Evolutionary conservation across 2,797 vertebrate genomes (phyloP).

Genomic region (Erpetoichthys calabaricus): DNA sequence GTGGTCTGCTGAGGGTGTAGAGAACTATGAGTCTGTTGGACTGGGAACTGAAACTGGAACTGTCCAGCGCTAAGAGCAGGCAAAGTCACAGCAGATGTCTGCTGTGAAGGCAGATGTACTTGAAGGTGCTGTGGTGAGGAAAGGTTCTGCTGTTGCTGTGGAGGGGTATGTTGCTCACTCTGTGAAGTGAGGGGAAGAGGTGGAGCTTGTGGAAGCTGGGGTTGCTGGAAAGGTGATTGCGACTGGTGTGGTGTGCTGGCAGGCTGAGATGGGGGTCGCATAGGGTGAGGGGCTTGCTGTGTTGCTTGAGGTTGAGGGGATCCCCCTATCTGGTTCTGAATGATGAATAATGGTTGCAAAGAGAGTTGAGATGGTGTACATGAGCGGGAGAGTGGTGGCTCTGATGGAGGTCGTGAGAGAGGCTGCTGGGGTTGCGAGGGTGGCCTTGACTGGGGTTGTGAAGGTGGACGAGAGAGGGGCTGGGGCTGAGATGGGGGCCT

Average conservation of each 20-base stretch:
- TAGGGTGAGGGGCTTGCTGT: conserved; percentile 21
- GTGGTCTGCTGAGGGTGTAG: not conserved
- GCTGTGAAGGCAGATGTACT: no score
- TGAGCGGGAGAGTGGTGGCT: conserved; percentile 46
- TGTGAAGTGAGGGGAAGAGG: not conserved
- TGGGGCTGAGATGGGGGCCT: conserved; percentile 48
- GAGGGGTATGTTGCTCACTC: not conserved
- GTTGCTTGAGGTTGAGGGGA: conserved; percentile 42
- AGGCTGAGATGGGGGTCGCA: conserved; percentile 16
- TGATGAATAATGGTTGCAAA: conserved; percentile 60
- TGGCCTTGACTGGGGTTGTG: conserved; percentile 33
- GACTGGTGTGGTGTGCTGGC: conserved; percentile 25
- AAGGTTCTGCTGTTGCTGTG: not conserved
- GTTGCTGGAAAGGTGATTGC: conserved; percentile 37
- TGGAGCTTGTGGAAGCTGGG: not conserved
- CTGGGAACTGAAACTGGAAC: conserved; percentile 37
- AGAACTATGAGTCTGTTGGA: not conserved
- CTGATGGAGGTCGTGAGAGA: conserved; percentile 33
- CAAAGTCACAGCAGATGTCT: no score
- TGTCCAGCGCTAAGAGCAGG: conserved; percentile 8
- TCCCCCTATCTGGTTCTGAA: conserved; percentile 64
- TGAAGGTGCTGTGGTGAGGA: no score
- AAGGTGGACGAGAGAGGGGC: conserved; percentile 51
- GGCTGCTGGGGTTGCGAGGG: conserved; percentile 37
- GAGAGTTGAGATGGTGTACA: conserved; percentile 57